Conservation (phyloP, 2,797 vertebrate species). For the Spinus pinus region DNA sequence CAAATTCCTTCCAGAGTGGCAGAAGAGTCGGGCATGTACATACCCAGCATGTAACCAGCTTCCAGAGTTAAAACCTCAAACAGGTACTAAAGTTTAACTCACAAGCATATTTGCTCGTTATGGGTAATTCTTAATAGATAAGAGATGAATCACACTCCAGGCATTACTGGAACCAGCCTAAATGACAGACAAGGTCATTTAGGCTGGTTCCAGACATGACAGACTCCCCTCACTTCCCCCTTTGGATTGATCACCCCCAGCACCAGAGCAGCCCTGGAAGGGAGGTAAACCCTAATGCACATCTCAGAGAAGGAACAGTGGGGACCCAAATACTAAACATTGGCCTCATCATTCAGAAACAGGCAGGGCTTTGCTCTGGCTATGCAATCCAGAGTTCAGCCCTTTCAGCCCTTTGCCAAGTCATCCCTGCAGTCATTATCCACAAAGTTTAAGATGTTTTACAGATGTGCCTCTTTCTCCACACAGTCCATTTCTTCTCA, state of each 20-base stretch:
- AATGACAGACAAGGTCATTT: background rate
- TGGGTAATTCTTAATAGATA: constrained; percentile 30
- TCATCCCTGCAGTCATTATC: background rate
- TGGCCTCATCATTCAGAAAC: background rate
- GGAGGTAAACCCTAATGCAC: accelerated
- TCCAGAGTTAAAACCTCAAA: background rate
- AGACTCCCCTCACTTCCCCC: background rate
- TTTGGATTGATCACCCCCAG: background rate
- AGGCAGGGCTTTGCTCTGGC: background rate
- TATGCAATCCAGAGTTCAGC: background rate
- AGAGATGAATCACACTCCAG: constrained; percentile 24
- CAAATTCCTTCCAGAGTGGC: background rate
- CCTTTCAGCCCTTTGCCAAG: background rate
- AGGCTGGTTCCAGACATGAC: no score
- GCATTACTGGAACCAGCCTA: background rate
- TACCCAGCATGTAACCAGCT: background rate
- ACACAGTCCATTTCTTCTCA: background rate
- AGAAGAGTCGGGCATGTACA: background rate
- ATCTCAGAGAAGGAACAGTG: background rate
- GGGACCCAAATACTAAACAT: background rate
- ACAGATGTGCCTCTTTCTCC: background rate
- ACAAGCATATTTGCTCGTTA: background rate
- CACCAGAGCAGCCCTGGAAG: background rate
- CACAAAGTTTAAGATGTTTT: background rate
- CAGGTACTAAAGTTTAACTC: constrained; percentile 42